These are phyloP conservation scores for Coelogynopora nodosa DNA, from an alignment of 2,888 invertebrate species.

Conservation along the genomic window DNA sequence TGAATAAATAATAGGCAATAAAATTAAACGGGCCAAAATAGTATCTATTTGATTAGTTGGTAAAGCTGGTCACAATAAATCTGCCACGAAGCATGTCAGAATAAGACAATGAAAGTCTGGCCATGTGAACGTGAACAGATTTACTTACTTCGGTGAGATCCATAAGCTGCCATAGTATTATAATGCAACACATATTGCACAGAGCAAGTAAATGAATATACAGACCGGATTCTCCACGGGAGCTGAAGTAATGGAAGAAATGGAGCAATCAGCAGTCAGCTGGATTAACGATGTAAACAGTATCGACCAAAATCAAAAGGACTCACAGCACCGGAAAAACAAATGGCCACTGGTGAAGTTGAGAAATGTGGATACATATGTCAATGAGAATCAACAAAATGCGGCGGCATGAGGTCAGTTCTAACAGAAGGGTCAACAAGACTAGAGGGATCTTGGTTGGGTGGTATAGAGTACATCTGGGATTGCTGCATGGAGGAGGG, in stretches of 20 bases:
- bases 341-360: conserved; percentile 12
- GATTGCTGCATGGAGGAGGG: not conserved
- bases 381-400: conserved; percentile 20
- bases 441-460: not conserved
- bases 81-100: not conserved
- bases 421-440: not conserved
- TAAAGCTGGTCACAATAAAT: conserved; percentile 12
- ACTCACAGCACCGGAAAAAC: conserved; percentile 20
- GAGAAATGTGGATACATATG: not conserved
- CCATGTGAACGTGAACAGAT: not conserved
- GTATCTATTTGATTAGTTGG: not conserved
- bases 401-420: conserved; percentile 18
- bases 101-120: not conserved
- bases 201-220: not conserved
- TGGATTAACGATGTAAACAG: not conserved
- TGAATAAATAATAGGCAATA: conserved; percentile 11
- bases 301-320: conserved; percentile 1
- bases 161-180: not conserved
- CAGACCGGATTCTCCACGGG: not conserved
- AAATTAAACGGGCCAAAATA: not conserved
- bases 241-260: not conserved
- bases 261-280: conserved; percentile 24
- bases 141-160: not conserved
- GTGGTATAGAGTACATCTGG: not conserved
- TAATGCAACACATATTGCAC: not conserved